These are phyloP conservation scores for Luscinia luscinia DNA, from an alignment of 2,797 vertebrate species.

Conservation along the genomic window DNA sequence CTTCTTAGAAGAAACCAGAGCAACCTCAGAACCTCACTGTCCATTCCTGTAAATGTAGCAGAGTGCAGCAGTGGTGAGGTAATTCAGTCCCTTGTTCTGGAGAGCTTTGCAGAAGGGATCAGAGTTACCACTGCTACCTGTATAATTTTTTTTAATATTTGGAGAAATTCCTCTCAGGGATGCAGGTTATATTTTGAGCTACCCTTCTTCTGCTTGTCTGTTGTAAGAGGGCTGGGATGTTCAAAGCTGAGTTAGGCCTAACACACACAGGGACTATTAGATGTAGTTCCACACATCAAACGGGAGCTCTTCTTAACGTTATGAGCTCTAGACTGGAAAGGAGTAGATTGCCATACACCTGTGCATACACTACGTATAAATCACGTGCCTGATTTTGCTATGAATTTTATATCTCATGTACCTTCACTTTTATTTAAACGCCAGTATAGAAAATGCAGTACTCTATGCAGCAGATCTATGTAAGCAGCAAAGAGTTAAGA, in stretches of 20 bases:
- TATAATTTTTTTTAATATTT: not conserved
- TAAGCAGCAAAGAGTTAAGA: constrained; percentile 63
- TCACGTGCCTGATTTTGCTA: not conserved
- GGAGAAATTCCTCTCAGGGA: not conserved
- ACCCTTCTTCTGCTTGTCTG: not conserved
- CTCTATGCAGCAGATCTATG: not conserved
- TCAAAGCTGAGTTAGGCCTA: not conserved
- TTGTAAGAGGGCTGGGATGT: not conserved
- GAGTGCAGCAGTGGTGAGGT: not conserved
- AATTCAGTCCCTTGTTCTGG: not conserved
- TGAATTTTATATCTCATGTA: not conserved
- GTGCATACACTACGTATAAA: not conserved
- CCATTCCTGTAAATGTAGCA: not conserved
- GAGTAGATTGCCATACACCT: not conserved
- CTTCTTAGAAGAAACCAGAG: not conserved
- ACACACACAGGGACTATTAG: not conserved
- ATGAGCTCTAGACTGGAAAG: not conserved
- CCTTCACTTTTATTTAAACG: not conserved
- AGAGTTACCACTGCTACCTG: not conserved
- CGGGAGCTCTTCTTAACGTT: not conserved
- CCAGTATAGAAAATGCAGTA: not conserved
- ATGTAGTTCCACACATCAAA: not conserved
- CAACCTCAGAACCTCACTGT: not conserved
- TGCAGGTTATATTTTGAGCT: not conserved
- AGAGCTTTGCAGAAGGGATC: not conserved